Evolutionary conservation across 1,140 invertebrate genomes (phyloP), one percentile per base, ranked within the genome.

Genomic region (Aphidius ervi): DNA sequence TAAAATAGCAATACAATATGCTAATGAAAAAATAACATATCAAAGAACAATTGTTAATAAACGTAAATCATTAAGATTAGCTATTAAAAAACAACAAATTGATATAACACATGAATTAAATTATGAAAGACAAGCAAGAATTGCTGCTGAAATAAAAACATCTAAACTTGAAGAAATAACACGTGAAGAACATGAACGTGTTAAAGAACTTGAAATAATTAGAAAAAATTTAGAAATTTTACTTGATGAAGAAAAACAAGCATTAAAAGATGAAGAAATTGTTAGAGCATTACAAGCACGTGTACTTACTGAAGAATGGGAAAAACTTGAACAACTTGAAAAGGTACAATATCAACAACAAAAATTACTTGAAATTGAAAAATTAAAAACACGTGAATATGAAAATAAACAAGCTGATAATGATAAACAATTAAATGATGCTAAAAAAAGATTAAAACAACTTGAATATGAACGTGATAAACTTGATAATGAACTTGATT

Each of bases 191-290:
- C 83, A 86, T 56, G 85, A 85, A 63, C 84, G 86, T 64, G 78
- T 91, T 60, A 83, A 85, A 67, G 87, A 91, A 75, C 71, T 93
- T 47, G 88, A 90, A 71, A 81, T 86, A 65, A 81, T 87, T 3
- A 84, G 87, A 71, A 71, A 76, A 10, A 84, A 86, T 68, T 71
- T 91, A 47, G 88, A 92, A 72, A 80, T 78, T 66, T 68, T 91
- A 3, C 71, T 93, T 5, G 86, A 89, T 65, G 89, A 91, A 77
- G 91, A 93, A 75, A 88, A 88, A 5, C 88, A 91, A 73, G 90
- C 91, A 4, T 90, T 92, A 68, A 76, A 85, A 63, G 91, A 93
- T 68, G 91, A 93, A 77, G 91, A 93, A 82, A 89, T 92, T 64
- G 91, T 76, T 7, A 64, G 74, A 50, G 66, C 52, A 59, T 60